Evolutionary conservation across 2,888 invertebrate genomes (phyloP), one percentile per base, ranked within the genome.

Genomic region (Dusona sp.): DNA sequence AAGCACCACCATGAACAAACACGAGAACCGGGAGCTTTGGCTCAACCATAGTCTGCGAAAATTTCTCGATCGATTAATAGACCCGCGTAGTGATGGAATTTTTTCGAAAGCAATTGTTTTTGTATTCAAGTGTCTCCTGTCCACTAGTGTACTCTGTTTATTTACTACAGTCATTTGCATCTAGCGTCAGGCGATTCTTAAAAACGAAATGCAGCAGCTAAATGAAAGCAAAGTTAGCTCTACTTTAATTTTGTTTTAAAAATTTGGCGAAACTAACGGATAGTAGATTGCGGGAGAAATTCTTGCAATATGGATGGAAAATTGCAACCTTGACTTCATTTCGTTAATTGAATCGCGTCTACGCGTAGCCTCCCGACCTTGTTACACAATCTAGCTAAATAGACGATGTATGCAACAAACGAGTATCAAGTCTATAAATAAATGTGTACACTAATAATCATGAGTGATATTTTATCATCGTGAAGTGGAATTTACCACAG

Each of bases 1-100:
- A 93, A 25, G 29, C 74, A 38, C 92, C 93, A 4, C 93, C 92
- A 45, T 92, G 91, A 45, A 93, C 78, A 57, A 84, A 92, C 8
- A 93, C 91, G 25, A 93, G 61, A 25, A 94, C 92, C 4, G 93
- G 90, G n/a, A 92, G 79, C 22, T 90, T 90, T 4, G 0, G 25
- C 7, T 80, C 45, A 3, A 70, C 83, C 67, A 74, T 36, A 75
- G 88, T 74, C 91, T 91, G 78, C n/a, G 36, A 83, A 61, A 85
- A 85, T 79, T 83, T 22, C 38, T 57, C 38, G 54, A 57, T 22
- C 45, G 67, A 85, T 84, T 80, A 77, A 3, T 19, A 22, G 19
- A 22, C 22, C 3, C 11, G 13, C 3, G 22, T 2, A 3, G 22
- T 42, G 4, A 22, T 22, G 11, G 16, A 22, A 11, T 13, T 25